A percentile compares a stretch with the other conserved stretches of the same genome.
These are phyloP conservation scores for Eupleurogrammus muticus DNA, from an alignment of 2,797 vertebrate genomes.

Conservation along the genomic window DNA sequence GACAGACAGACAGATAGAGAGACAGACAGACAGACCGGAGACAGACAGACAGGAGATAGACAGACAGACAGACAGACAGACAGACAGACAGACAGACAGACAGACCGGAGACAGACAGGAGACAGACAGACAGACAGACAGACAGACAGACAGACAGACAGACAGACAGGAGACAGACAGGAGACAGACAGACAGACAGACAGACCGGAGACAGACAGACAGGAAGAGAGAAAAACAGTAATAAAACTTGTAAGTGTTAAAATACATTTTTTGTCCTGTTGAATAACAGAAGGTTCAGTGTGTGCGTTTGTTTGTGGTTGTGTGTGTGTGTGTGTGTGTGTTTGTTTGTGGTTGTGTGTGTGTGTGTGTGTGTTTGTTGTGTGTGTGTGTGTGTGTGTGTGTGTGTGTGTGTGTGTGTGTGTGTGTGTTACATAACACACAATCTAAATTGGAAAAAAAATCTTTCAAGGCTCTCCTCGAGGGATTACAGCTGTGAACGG, in stretches of 20 bases:
- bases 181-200: background rate
- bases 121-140: no score
- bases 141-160: no score
- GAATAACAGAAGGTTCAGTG: slow-evolving; percentile 35
- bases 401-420: slow-evolving; percentile 20
- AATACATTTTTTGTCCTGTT: slow-evolving; percentile 33
- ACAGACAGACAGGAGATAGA: no score
- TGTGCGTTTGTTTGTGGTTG: slow-evolving; percentile 12
- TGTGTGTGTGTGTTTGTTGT: slow-evolving; percentile 12
- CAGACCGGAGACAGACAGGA: no score
- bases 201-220: slow-evolving; percentile 6
- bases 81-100: no score
- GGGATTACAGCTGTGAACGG: slow-evolving; percentile 43
- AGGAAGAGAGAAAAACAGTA: slow-evolving; percentile 13
- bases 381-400: background rate
- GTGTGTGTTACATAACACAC: slow-evolving; percentile 40
- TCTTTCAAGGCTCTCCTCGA: slow-evolving; percentile 42
- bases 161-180: background rate
- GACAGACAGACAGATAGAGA: no score
- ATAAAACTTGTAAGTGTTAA: slow-evolving; percentile 19
- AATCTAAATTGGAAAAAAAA: slow-evolving; percentile 52
- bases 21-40: no score
- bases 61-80: no score
- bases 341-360: slow-evolving; percentile 26
- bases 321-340: slow-evolving; percentile 16